Conservation (phyloP, 2,113 vertebrate genomes). For the Etia nguti region DNA sequence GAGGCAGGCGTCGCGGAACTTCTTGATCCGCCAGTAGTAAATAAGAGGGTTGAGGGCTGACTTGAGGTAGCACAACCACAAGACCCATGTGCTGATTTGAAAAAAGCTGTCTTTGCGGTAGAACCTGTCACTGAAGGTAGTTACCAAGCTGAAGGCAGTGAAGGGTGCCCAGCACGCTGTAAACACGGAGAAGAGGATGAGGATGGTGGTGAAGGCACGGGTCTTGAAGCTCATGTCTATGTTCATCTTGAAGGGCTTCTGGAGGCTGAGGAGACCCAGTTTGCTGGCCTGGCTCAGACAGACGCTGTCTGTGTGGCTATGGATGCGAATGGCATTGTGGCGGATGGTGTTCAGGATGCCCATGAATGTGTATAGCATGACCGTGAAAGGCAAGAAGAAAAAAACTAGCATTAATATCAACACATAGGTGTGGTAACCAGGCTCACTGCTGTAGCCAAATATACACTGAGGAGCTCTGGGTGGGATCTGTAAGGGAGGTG, state of each 20-base stretch:
- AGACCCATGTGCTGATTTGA: slow-evolving; percentile 94
- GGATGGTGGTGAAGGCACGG: slow-evolving; percentile 98
- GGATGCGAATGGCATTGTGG: slow-evolving; percentile 92
- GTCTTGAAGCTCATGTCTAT: slow-evolving; percentile 99
- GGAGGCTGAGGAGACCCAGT: slow-evolving; percentile 91
- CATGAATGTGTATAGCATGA: slow-evolving; percentile 95
- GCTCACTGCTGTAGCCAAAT: slow-evolving; percentile 84
- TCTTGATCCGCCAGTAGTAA: slow-evolving; percentile 99
- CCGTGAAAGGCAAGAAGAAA: slow-evolving; percentile 91
- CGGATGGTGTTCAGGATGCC: slow-evolving; percentile 94
- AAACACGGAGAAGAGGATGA: slow-evolving; percentile 95
- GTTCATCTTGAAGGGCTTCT: slow-evolving; percentile 94
- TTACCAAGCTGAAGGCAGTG: slow-evolving; percentile 89
- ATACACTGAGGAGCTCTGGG: slow-evolving; percentile 93
- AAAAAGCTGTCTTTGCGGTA: slow-evolving; percentile 91
- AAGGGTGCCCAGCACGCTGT: slow-evolving; percentile 93
- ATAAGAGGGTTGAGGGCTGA: slow-evolving; percentile 97
- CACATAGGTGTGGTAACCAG: slow-evolving; percentile 86
- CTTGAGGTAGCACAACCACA: slow-evolving; percentile 99
- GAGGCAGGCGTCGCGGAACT: slow-evolving; percentile 95
- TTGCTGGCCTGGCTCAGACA: slow-evolving; percentile 96
- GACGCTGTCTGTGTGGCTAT: slow-evolving; percentile 90
- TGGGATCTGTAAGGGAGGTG: slow-evolving; percentile 83
- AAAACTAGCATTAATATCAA: slow-evolving; percentile 84
- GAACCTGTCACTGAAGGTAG: slow-evolving; percentile 87